Conservation (phyloP, 2,797 vertebrate species). For the Platalea minor region DNA sequence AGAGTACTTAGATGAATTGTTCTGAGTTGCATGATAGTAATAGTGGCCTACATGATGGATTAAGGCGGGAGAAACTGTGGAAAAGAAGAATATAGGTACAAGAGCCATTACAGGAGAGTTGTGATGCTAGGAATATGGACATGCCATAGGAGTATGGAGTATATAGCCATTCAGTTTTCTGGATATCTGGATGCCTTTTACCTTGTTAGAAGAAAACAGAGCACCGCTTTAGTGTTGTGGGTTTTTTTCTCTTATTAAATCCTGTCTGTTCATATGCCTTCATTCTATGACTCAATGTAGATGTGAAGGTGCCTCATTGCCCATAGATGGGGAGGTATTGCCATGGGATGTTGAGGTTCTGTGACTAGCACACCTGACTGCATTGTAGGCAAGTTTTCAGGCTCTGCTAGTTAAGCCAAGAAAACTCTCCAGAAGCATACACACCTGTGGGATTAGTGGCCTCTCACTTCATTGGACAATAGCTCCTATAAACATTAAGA, state of each 20-base stretch:
- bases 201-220: neutral
- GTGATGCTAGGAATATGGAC: neutral
- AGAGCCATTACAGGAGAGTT: neutral
- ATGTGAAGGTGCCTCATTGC: neutral
- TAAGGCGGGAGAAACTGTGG: neutral
- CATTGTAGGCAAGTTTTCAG: neutral
- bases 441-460: neutral
- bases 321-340: rapidly evolving
- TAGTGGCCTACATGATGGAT: neutral
- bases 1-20: neutral
- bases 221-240: neutral
- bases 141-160: neutral
- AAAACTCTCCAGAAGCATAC: neutral
- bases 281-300: neutral
- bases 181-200: neutral
- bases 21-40: neutral
- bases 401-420: neutral
- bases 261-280: neutral
- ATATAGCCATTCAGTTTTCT: neutral
- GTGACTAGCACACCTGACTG: neutral
- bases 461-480: neutral
- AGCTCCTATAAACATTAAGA: neutral
- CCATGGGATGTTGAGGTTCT: neutral
- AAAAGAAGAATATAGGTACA: neutral
- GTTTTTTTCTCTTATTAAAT: neutral